phyloP scores from a whole-genome alignment of 2,113 vertebrate species.

The Corythoichthys intestinalis region DNA sequence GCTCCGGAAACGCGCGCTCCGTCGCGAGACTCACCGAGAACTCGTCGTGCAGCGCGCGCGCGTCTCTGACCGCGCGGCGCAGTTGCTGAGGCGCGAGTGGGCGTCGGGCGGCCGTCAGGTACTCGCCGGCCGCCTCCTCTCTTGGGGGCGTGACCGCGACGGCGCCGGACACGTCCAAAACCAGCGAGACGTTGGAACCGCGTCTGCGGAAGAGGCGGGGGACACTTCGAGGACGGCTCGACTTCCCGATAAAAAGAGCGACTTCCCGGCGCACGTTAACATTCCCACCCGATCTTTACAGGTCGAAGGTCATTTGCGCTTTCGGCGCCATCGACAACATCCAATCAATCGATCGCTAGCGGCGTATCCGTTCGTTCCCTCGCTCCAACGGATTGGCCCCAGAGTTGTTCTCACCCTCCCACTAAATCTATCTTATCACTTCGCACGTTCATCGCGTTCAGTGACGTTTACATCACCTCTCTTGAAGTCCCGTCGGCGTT shows the following conservation, averaged over 20 bases:
- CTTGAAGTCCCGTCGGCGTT: conserved; percentile 86
- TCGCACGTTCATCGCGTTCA: too few relatives aligned
- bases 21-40: conserved; percentile 77
- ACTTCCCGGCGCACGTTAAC: too few relatives aligned
- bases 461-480: conserved; percentile 69
- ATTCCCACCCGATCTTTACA: too few relatives aligned
- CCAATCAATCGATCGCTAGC: too few relatives aligned
- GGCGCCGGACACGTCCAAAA: conserved; percentile 85
- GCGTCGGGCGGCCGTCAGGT: conserved; percentile 82
- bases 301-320: too few relatives aligned
- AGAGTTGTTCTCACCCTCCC: too few relatives aligned
- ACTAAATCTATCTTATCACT: too few relatives aligned
- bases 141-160: conserved; percentile 80
- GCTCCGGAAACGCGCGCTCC: background rate
- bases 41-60: conserved; percentile 86
- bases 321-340: too few relatives aligned
- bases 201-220: conserved; percentile 66
- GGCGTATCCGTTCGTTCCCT: too few relatives aligned
- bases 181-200: conserved; percentile 93
- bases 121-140: conserved; percentile 85
- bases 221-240: background rate
- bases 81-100: conserved; percentile 82
- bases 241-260: background rate
- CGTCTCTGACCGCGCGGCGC: conserved; percentile 72
- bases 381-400: too few relatives aligned